Evolutionary conservation across 2,888 invertebrate genomes (phyloP).

Genomic region (Baccha elongata): DNA sequence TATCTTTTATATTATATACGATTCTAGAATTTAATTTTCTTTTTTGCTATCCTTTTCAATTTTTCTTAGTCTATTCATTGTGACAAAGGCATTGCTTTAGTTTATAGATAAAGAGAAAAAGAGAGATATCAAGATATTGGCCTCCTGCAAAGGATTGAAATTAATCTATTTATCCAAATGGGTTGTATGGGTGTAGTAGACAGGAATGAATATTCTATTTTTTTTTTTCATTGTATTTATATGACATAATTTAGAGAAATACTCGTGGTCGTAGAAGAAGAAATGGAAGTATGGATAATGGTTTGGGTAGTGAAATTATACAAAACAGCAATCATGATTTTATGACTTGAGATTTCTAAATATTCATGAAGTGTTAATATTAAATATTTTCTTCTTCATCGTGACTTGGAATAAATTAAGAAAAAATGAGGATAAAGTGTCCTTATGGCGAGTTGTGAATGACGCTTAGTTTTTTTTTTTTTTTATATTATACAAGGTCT

Average conservation of each 20-base stretch:
- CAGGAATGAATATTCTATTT: not conserved
- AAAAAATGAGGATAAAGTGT: not conserved
- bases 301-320: not conserved
- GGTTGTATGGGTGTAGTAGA: not conserved
- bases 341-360: constrained; percentile 55
- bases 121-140: constrained; percentile 30
- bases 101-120: too few species aligned
- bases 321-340: constrained; percentile 45
- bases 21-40: constrained; percentile 18
- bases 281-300: too few species aligned
- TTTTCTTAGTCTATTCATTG: not conserved
- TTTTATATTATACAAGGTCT: too few species aligned
- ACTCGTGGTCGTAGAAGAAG: not conserved
- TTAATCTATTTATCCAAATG: constrained; percentile 59
- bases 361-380: constrained; percentile 73
- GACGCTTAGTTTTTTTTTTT: too few species aligned
- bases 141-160: constrained; percentile 55
- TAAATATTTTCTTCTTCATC: constrained; percentile 54
- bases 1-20: constrained; percentile 30
- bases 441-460: not conserved
- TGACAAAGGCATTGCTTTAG: constrained; percentile 37
- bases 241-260: not conserved
- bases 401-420: constrained; percentile 5
- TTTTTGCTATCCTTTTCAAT: not conserved
- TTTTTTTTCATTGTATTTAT: not conserved